A percentile compares a stretch with the other conserved stretches of the same genome.
phyloP scores from a whole-genome alignment of 1,140 invertebrate genomes.

The Leucophenga varia region DNA sequence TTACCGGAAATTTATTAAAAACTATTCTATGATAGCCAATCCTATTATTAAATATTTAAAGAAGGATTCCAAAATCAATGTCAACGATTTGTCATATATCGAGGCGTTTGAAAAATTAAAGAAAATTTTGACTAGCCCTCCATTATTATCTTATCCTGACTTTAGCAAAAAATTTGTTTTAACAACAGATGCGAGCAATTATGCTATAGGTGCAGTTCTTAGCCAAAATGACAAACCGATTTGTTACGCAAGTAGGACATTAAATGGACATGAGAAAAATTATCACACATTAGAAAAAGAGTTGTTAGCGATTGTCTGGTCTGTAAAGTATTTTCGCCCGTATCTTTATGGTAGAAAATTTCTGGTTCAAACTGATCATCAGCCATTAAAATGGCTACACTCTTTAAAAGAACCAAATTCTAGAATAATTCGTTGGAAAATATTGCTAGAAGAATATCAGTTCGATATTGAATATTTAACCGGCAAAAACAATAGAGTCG shows the following conservation, averaged over 20 bases:
- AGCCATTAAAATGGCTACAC: conserved; percentile 5
- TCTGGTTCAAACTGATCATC: conserved; percentile 6
- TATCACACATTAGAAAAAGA: too few relatives aligned
- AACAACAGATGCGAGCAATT: too few relatives aligned
- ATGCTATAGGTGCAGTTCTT: too few relatives aligned
- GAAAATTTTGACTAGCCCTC: too few relatives aligned
- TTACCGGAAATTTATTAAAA: conserved; percentile 6
- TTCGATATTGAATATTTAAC: too few relatives aligned
- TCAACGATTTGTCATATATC: background rate
- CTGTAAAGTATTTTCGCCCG: conserved; percentile 6
- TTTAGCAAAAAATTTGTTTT: conserved; percentile 42
- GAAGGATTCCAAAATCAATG: too few relatives aligned
- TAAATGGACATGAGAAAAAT: background rate
- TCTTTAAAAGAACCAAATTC: conserved; percentile 9
- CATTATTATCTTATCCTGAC: too few relatives aligned
- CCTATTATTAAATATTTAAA: conserved; percentile 4
- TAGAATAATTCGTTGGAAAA: background rate
- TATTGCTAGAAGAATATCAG: too few relatives aligned
- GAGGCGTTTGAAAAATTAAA: conserved; percentile 27
- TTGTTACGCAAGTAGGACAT: too few relatives aligned
- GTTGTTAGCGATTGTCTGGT: conserved; percentile 2
- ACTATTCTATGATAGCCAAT: conserved; percentile 1
- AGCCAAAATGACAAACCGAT: too few relatives aligned
- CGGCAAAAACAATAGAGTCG: too few relatives aligned
- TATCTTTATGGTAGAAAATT: conserved; percentile 7